Conservation (phyloP, 1,140 invertebrate species). For the Eciton burchellii region DNA sequence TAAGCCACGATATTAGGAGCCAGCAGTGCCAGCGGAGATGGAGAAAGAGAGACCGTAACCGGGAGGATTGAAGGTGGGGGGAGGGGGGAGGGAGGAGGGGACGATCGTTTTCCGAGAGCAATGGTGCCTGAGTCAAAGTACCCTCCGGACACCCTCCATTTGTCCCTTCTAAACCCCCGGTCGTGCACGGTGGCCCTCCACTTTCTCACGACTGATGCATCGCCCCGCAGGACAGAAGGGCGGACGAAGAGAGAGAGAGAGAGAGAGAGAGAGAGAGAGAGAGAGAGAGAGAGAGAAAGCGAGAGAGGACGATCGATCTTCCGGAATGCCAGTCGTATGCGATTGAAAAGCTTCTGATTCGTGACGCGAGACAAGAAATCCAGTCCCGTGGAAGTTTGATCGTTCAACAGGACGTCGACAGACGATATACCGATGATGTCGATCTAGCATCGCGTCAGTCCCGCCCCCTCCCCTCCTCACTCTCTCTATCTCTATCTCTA, state of each 20-base stretch:
- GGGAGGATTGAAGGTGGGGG: too few species aligned
- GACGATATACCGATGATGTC: conserved; percentile 11
- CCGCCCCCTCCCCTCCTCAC: background rate
- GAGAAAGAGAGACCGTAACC: conserved; percentile 50
- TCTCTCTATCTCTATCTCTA: background rate
- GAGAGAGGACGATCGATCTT: conserved; percentile 70
- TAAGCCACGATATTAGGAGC: conserved; percentile 71
- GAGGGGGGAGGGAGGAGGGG: background rate
- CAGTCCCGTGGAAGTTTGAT: conserved; percentile 41
- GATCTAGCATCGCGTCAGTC: conserved; percentile 13
- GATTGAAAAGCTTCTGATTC: conserved; percentile 75
- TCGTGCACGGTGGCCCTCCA: conserved; percentile 58
- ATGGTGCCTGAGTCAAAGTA: conserved; percentile 69
- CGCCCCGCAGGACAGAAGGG: conserved; percentile 60
- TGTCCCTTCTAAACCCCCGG: conserved; percentile 68
- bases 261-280: conserved; percentile 44
- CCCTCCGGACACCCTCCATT: conserved; percentile 73
- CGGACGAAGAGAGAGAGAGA: conserved; percentile 5
- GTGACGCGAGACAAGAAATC: conserved; percentile 69
- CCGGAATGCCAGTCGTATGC: conserved; percentile 71
- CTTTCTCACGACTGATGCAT: conserved; percentile 73
- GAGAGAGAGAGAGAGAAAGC: background rate
- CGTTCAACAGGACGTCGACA: conserved; percentile 32
- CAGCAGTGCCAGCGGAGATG: conserved; percentile 21
- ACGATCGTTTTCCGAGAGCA: conserved; percentile 68